Conservation (phyloP, 2,888 invertebrate genomes). For the Conistra vaccinii region DNA sequence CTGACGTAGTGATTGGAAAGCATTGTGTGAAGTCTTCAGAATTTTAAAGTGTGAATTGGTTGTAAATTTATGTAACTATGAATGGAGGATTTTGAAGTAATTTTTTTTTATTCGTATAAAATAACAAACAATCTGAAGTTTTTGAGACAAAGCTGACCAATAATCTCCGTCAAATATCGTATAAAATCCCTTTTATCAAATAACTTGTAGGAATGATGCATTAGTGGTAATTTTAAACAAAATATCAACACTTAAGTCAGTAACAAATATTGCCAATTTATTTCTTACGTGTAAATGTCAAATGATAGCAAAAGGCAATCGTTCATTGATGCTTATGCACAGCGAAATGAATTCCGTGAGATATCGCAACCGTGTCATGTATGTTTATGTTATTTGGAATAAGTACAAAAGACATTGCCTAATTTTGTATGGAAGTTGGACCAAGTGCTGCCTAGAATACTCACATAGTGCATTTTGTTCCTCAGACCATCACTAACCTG, state of each 20-base stretch:
- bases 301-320: conserved; percentile 22
- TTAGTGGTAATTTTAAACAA: conserved; percentile 14
- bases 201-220: background rate
- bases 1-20: conserved; percentile 18
- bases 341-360: conserved; percentile 20
- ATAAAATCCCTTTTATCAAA: background rate
- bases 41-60: background rate
- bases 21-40: background rate
- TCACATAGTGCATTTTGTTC: too few relatives aligned
- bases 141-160: background rate
- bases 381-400: conserved; percentile 9
- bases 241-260: conserved; percentile 2
- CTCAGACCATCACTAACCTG: too few relatives aligned
- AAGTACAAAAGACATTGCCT: too few relatives aligned
- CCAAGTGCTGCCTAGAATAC: too few relatives aligned
- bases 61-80: background rate
- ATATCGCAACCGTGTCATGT: conserved; percentile 18
- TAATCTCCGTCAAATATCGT: background rate
- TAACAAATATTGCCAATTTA: conserved; percentile 22
- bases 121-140: background rate
- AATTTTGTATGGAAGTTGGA: too few relatives aligned
- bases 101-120: background rate
- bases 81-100: background rate
- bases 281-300: conserved; percentile 24
- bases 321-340: conserved; percentile 24